These are phyloP conservation scores for Philopedon plagiatum DNA, from an alignment of 2,888 invertebrate species.

Conservation along the genomic window DNA sequence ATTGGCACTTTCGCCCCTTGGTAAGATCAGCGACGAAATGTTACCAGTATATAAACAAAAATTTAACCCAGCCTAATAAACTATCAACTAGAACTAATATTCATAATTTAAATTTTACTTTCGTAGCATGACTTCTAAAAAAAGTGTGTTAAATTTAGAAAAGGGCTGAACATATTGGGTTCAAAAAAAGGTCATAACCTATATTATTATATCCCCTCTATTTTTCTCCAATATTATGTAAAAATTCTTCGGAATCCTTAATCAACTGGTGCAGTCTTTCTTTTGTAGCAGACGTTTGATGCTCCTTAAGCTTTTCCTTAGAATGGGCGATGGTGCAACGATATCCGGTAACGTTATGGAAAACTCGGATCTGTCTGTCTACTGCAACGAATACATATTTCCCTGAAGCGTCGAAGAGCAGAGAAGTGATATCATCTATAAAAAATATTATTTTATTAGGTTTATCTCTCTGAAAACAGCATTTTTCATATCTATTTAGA, in stretches of 20 bases:
- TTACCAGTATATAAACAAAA: no score
- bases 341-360: slow-evolving; percentile 84
- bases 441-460: no score
- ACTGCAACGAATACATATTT: slow-evolving; percentile 82
- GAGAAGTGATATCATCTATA: slow-evolving; percentile 77
- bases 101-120: no score
- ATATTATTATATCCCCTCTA: background rate
- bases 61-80: no score
- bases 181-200: background rate
- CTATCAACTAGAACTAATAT: no score
- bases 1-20: no score
- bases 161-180: no score
- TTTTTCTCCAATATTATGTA: slow-evolving; percentile 50
- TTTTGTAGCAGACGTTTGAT: slow-evolving; percentile 80
- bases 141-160: background rate
- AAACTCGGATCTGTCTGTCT: slow-evolving; percentile 82
- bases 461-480: no score
- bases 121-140: background rate
- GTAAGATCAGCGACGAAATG: no score
- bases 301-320: slow-evolving; percentile 71
- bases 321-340: slow-evolving; percentile 69
- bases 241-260: slow-evolving; percentile 71
- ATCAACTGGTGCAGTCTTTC: slow-evolving; percentile 83
- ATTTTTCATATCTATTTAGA: no score
- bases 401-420: slow-evolving; percentile 83